Percentiles rank a stretch among this genome's conserved stretches.
These are phyloP conservation scores for Diuraphis noxia DNA, from an alignment of 1,140 invertebrate species.

Conservation along the genomic window DNA sequence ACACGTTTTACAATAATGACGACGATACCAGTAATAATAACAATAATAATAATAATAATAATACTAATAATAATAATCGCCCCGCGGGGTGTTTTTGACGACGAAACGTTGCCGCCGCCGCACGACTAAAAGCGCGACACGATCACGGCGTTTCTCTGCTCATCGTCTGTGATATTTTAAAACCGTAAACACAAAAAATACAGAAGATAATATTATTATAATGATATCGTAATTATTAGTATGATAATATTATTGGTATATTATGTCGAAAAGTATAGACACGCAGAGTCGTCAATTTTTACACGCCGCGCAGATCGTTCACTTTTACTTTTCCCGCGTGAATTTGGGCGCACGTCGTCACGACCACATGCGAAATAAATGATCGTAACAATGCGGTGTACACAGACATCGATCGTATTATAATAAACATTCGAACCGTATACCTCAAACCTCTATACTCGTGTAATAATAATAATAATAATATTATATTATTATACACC, in stretches of 20 bases:
- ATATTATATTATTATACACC: neutral
- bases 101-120: conserved; percentile 14
- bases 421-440: neutral
- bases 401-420: neutral
- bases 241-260: neutral
- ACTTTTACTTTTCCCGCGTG: neutral
- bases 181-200: neutral
- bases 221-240: neutral
- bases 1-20: conserved; percentile 45
- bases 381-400: neutral
- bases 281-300: neutral
- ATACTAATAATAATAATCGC: conserved; percentile 40
- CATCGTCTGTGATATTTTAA: neutral
- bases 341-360: neutral
- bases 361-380: neutral
- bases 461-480: neutral
- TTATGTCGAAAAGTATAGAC: neutral
- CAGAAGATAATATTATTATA: neutral
- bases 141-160: neutral
- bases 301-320: neutral
- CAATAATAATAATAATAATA: conserved; percentile 1
- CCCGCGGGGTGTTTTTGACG: conserved; percentile 42
- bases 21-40: conserved; percentile 24
- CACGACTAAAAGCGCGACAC: conserved; percentile 18
- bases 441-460: neutral